Base-by-base conservation (phyloP, 2,113 vertebrate species). In the Turdus rufiventris region DNA sequence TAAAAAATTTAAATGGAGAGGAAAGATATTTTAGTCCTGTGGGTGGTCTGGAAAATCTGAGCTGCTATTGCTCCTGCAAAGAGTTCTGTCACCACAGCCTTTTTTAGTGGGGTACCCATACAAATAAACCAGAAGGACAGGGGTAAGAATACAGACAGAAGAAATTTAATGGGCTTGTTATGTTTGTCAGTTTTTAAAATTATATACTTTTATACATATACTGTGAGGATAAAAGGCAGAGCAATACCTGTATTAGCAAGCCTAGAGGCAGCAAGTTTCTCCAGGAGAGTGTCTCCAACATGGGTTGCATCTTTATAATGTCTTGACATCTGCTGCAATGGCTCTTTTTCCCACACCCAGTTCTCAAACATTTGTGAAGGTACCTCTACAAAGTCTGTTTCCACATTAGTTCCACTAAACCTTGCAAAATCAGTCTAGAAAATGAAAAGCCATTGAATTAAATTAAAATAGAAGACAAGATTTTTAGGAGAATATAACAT, bases 331-430 rank as follows among this genome's bases (percentile, higher is more conserved):
- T 98, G 98, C 72, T 97, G 98, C 25, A 99, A 97, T 11, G 99
- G 98, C 91, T 99, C 98, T 79, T 98, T 98, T 94, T 99, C 98
- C 99, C 99, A 99, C 14, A 99, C 99, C 99, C 99, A 99, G 91
- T 99, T 99, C 96, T 99, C 99, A 82, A 99, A 98, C 98, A 99
- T 98, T 96, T 99, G 99, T 57, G 99, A 99, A 8, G 99, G 99
- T 29, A 99, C 99, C 91, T 99, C 99, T 94, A 99, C 99, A 88
- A 99, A 99, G 93, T 99, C 99, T 1, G 98, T 99, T 98, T 99
- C 99, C 91, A 99, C 99, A 92, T 98, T 98, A 66, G 98, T 99
- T 72, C 99, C 99, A 57, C 99, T 99, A 98, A 99, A 99, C 40
- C 99, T 98, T 63, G 98, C 98, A 97, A 99, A 99, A 63, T 98